Evolutionary conservation across 2,113 vertebrate genomes (phyloP).

Genomic region (Ictidomys tridecemlineatus): DNA sequence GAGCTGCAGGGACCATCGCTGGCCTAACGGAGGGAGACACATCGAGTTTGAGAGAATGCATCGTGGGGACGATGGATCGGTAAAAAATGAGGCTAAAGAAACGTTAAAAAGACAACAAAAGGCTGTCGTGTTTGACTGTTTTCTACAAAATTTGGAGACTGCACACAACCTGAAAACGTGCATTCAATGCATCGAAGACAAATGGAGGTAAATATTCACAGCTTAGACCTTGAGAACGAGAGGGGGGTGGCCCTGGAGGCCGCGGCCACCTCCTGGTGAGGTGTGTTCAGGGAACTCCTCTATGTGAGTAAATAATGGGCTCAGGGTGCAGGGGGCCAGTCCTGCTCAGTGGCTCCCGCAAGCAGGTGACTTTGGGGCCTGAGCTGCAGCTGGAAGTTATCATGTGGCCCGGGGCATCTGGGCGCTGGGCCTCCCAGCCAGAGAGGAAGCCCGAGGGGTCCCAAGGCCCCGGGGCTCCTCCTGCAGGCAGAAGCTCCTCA

Average conservation of each 20-base stretch:
- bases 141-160: neutral
- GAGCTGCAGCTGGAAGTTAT: neutral
- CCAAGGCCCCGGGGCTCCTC: neutral
- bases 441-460: neutral
- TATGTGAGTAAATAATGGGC: neutral
- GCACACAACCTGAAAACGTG: neutral
- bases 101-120: neutral
- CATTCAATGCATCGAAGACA: neutral
- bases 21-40: neutral
- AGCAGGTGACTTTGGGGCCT: neutral
- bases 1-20: neutral
- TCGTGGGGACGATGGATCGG: neutral
- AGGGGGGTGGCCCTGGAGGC: neutral
- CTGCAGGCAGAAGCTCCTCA: neutral
- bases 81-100: neutral
- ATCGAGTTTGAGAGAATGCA: neutral
- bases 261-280: neutral
- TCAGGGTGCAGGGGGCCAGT: neutral
- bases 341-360: neutral
- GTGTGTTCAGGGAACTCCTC: neutral
- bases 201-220: neutral
- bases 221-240: neutral
- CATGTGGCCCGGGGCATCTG: neutral
- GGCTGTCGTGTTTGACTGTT: neutral
- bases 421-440: accelerated